phyloP scores from a whole-genome alignment of 2,888 invertebrate species.

The Hylaea fasciaria region DNA sequence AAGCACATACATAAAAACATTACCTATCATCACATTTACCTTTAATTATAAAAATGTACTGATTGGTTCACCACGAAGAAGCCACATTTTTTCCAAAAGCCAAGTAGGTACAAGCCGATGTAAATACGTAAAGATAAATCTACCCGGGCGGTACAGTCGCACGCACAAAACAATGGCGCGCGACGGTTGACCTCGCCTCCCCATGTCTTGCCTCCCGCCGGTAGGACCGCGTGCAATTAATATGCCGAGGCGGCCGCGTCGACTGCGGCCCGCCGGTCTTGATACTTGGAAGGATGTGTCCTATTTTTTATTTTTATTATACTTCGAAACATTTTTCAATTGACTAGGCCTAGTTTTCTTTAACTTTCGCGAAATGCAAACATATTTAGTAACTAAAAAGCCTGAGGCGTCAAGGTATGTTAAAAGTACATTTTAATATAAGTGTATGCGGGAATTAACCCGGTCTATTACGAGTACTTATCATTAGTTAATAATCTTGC shows the following conservation, averaged over 20 bases:
- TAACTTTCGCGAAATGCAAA: no score
- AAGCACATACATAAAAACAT: no score
- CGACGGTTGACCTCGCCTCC: conserved; percentile 84
- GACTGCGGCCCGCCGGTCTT: conserved; percentile 49
- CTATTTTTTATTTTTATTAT: conserved; percentile 22
- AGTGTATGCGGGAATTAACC: no score
- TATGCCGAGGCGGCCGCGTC: conserved; percentile 84
- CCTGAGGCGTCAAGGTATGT: no score
- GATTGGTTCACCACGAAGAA: neutral
- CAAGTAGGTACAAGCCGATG: conserved; percentile 41
- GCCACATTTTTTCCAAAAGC: conserved; percentile 17
- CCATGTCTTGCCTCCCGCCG: conserved; percentile 78
- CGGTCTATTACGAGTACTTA: no score
- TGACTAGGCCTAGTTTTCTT: no score
- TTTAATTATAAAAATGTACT: neutral
- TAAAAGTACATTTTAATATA: no score
- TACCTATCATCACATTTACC: no score
- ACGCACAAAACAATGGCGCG: conserved; percentile 83
- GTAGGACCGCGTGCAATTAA: conserved; percentile 85
- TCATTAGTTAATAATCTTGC: no score
- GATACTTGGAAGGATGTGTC: conserved; percentile 52
- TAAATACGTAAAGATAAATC: conserved; percentile 52
- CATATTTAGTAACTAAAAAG: no score
- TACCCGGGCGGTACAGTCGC: conserved; percentile 58
- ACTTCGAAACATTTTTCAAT: no score